phyloP scores from a whole-genome alignment of 2,888 invertebrate species.

The Auanema freiburgensis region DNA sequence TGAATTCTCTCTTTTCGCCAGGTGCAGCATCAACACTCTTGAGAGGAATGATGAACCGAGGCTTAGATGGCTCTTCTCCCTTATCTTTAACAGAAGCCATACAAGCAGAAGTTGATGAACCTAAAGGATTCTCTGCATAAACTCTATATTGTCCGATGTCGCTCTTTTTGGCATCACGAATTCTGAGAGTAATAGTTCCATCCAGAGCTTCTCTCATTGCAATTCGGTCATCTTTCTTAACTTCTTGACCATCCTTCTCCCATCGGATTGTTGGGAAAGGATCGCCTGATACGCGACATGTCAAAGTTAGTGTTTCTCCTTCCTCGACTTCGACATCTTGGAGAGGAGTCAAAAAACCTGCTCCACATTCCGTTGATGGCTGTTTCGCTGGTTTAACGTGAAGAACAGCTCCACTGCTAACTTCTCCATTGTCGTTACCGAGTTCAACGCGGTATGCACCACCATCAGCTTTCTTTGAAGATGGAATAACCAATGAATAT shows the following conservation, averaged over 20 bases:
- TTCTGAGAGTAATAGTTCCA: constrained; percentile 57
- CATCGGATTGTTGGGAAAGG: constrained; percentile 64
- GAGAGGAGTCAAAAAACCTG: constrained; percentile 56
- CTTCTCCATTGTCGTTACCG: constrained; percentile 81
- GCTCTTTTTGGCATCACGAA: constrained; percentile 50
- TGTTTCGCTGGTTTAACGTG: constrained; percentile 53
- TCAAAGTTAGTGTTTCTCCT: constrained; percentile 73
- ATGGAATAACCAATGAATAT: constrained; percentile 62
- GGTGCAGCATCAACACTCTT: constrained; percentile 69
- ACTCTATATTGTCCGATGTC: constrained; percentile 61
- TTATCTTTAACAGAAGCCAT: constrained; percentile 48
- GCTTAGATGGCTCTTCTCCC: constrained; percentile 55
- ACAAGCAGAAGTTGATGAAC: constrained; percentile 41
- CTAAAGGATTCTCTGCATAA: constrained; percentile 50
- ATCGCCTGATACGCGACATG: constrained; percentile 65
- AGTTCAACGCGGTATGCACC: constrained; percentile 78
- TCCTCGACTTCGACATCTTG: constrained; percentile 56
- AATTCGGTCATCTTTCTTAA: constrained; percentile 54
- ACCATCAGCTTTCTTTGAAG: constrained; percentile 65
- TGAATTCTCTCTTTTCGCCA: constrained; percentile 74
- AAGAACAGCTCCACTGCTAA: constrained; percentile 53
- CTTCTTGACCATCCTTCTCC: constrained; percentile 52
- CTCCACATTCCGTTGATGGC: constrained; percentile 36
- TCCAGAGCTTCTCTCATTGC: constrained; percentile 56
- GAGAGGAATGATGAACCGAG: constrained; percentile 65